phyloP scores from a whole-genome alignment of 2,113 vertebrate genomes.

The Ceratotherium simum region DNA sequence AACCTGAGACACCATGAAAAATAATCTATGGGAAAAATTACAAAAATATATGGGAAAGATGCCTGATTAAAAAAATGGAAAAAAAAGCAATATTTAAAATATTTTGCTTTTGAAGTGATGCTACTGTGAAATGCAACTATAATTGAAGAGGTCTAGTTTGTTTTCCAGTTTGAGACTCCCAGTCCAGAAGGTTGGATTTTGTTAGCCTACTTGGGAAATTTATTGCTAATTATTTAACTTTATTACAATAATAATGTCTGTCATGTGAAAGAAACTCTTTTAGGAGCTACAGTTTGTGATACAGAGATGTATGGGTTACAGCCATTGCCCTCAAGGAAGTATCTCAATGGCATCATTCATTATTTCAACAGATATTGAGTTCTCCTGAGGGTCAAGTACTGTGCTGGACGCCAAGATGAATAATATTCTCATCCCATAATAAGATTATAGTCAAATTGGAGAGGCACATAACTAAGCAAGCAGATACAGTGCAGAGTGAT shows the following conservation, averaged over 20 bases:
- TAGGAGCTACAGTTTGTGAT: not conserved
- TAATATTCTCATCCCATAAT: not conserved
- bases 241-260: not conserved
- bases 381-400: not conserved
- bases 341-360: not conserved
- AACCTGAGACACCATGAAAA: not conserved
- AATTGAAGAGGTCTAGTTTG: not conserved
- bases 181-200: not conserved
- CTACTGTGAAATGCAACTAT: not conserved
- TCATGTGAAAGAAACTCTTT: not conserved
- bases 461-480: not conserved
- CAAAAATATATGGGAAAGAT: not conserved
- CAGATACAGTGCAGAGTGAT: not conserved
- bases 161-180: not conserved
- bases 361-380: slow-evolving; percentile 11
- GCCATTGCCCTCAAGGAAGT: not conserved
- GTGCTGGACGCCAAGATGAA: not conserved
- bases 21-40: not conserved
- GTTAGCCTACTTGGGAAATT: not conserved
- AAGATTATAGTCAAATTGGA: not conserved
- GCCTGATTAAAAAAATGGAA: not conserved
- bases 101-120: not conserved
- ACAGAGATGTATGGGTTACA: not conserved
- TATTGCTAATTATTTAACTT: slow-evolving; percentile 28
- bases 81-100: not conserved